Evolutionary conservation across 2,113 vertebrate genomes (phyloP).

Genomic region (Syrmaticus mikado): DNA sequence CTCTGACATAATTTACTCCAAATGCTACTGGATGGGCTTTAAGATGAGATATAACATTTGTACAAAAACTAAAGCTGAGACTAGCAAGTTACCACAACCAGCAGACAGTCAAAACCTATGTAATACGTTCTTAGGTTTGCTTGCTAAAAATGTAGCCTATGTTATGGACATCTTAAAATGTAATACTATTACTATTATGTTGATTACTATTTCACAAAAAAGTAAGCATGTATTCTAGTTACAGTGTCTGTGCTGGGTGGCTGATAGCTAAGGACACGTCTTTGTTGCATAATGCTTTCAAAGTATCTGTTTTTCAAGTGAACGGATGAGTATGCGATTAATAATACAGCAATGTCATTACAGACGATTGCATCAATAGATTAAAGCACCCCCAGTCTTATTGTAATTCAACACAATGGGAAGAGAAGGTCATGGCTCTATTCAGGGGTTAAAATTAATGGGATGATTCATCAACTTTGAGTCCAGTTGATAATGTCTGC

Average conservation of each 20-base stretch:
- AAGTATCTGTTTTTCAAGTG: not conserved
- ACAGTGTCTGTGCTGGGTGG: not conserved
- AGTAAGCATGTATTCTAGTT: not conserved
- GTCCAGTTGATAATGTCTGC: not conserved
- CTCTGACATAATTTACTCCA: not conserved
- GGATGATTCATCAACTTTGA: slow-evolving; percentile 42
- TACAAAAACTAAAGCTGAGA: not conserved
- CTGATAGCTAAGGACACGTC: not conserved
- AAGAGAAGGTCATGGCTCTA: slow-evolving; percentile 22
- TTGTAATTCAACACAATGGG: slow-evolving; percentile 38
- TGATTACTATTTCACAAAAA: not conserved
- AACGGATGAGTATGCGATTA: not conserved
- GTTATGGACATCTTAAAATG: not conserved
- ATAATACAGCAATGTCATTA: not conserved
- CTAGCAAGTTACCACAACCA: fast-evolving
- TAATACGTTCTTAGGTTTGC: not conserved
- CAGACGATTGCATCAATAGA: slow-evolving; percentile 17
- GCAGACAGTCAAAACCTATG: not conserved
- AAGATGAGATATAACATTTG: not conserved
- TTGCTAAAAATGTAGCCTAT: not conserved
- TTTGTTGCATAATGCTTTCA: slow-evolving; percentile 4
- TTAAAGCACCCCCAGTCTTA: not conserved
- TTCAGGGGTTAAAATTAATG: slow-evolving; percentile 53
- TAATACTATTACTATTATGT: not conserved
- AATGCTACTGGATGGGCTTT: not conserved